Conservation (phyloP, 23 tunicate genomes). For the Diplosoma virens region DNA sequence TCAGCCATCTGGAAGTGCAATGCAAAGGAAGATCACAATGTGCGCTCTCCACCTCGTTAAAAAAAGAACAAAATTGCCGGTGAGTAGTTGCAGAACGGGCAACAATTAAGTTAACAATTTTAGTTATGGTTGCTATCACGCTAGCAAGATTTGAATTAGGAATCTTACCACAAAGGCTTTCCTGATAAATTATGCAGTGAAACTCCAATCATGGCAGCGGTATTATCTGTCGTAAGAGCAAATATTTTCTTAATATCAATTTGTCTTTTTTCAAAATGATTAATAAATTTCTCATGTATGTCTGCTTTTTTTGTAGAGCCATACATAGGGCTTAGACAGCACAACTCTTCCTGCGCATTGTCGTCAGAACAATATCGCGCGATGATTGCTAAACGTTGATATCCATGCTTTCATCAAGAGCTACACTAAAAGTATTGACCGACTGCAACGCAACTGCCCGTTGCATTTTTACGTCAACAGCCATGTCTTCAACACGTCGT, state of each 20-base stretch:
- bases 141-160: slow-evolving; percentile 14
- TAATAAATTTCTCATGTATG: not conserved
- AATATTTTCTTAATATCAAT: slow-evolving; percentile 12
- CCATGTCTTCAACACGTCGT: slow-evolving; percentile 34
- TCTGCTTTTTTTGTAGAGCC: slow-evolving; percentile 11
- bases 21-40: slow-evolving; percentile 15
- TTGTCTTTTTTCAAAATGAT: not conserved
- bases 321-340: slow-evolving; percentile 17
- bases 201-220: slow-evolving; percentile 22
- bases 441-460: slow-evolving; percentile 22
- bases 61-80: slow-evolving; percentile 37
- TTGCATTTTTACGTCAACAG: slow-evolving; percentile 31
- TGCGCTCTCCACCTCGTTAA: slow-evolving; percentile 42
- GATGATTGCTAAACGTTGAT: slow-evolving; percentile 29
- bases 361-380: slow-evolving; percentile 12
- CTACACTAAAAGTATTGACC: slow-evolving; percentile 25
- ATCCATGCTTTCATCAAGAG: slow-evolving; percentile 37
- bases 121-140: slow-evolving; percentile 17
- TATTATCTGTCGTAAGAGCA: slow-evolving; percentile 6
- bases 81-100: slow-evolving; percentile 48
- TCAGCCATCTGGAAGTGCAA: not conserved
- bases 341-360: slow-evolving; percentile 10
- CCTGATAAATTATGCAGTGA: slow-evolving; percentile 21
- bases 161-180: slow-evolving; percentile 28
- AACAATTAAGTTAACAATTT: slow-evolving; percentile 26